Evolutionary conservation across 2,888 invertebrate species (phyloP).

Genomic region (Mimas tiliae): DNA sequence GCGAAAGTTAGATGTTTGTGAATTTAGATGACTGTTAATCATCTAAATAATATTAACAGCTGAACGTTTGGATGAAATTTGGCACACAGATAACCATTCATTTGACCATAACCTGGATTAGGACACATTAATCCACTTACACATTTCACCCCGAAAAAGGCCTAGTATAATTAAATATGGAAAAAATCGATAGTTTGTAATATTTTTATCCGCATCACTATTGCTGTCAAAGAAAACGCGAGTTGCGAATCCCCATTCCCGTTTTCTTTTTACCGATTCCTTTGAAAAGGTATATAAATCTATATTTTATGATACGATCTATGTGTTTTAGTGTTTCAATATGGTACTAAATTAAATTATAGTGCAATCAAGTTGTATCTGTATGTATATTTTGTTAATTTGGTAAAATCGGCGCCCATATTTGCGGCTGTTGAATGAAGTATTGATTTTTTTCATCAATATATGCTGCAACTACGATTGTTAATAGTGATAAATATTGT

Average conservation of each 20-base stretch:
- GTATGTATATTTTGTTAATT: conserved; percentile 1
- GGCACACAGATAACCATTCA: too few species aligned
- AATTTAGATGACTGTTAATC: too few species aligned
- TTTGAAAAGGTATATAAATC: conserved; percentile 20
- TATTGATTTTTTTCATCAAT: background rate
- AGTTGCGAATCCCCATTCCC: conserved; percentile 26
- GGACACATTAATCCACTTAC: too few species aligned
- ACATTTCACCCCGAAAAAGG: too few species aligned
- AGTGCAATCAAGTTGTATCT: background rate
- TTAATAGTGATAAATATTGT: background rate
- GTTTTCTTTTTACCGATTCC: conserved; percentile 33
- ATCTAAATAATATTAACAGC: too few species aligned
- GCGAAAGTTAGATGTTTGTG: too few species aligned
- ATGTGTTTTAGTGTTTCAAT: background rate
- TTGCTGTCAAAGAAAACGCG: conserved; percentile 34
- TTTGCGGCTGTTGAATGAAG: background rate
- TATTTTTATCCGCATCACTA: background rate
- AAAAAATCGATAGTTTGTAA: too few species aligned
- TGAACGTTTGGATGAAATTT: too few species aligned
- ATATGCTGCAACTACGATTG: background rate
- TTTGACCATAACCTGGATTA: too few species aligned
- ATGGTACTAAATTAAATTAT: background rate
- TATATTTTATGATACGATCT: background rate
- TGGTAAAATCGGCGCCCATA: conserved; percentile 10
- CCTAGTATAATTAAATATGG: too few species aligned